Percentiles rank a stretch among this genome's conserved stretches.
These are phyloP conservation scores for Sander vitreus DNA, from an alignment of 2,113 vertebrate genomes.

Conservation along the genomic window DNA sequence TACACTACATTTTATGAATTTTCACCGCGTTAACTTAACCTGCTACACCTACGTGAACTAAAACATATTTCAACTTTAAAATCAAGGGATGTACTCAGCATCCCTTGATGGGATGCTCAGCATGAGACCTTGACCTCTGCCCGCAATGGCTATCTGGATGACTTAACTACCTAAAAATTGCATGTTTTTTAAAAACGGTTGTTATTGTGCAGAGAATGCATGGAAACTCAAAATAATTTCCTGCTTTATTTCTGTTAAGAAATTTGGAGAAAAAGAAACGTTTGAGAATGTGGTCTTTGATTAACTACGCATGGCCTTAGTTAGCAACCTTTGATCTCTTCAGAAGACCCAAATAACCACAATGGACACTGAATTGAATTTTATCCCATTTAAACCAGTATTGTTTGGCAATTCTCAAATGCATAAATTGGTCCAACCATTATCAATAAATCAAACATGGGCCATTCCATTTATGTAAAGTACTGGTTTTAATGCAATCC, in stretches of 20 bases:
- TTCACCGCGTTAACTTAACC: slow-evolving; percentile 18
- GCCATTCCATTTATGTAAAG: neutral
- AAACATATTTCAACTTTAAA: slow-evolving; percentile 20
- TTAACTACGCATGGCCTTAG: slow-evolving; percentile 26
- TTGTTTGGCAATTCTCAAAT: neutral
- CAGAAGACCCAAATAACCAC: neutral
- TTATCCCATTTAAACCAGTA: slow-evolving; percentile 4
- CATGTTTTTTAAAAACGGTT: slow-evolving; percentile 47
- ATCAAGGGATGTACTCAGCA: slow-evolving; percentile 44
- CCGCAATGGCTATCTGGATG: slow-evolving; percentile 23
- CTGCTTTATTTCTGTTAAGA: neutral
- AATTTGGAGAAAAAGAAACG: neutral
- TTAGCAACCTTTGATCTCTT: slow-evolving; percentile 22
- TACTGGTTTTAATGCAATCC: neutral
- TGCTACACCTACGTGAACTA: neutral
- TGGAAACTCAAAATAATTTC: slow-evolving; percentile 38
- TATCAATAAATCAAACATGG: neutral
- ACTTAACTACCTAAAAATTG: slow-evolving; percentile 26
- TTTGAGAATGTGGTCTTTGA: slow-evolving; percentile 23
- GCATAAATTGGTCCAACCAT: neutral
- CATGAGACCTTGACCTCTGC: slow-evolving; percentile 54
- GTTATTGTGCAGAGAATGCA: slow-evolving; percentile 32
- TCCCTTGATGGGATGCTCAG: no score
- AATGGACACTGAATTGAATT: neutral
- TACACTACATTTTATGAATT: slow-evolving; percentile 35